Base-by-base conservation (phyloP, 2,113 vertebrate genomes). In the Pygoscelis antarcticus region DNA sequence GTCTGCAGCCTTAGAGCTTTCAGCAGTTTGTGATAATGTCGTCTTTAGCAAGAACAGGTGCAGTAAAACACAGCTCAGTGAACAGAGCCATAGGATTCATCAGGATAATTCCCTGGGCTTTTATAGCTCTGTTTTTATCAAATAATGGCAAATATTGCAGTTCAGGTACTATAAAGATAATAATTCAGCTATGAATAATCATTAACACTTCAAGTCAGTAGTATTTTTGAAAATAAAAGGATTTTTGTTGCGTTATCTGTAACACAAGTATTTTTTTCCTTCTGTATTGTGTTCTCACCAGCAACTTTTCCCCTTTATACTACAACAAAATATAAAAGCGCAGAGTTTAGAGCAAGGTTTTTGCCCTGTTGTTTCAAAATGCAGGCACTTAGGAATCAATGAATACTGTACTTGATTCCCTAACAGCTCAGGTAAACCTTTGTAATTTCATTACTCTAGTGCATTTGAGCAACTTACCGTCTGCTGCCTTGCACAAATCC, bases 11-110 rank as follows among this genome's bases (percentile, higher is more conserved):
- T 87, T 46, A 34, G 69, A 96, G 84, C 57, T 94, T 91, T 91
- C 75, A 93, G 84, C 61, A 94, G 87, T 87, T 88, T 69, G 74
- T 65, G 58, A 49, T 86, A 64, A 88, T 22, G 10, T 83, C 22
- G 5, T 81, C 38, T 83, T 71, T 65, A 87, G 65, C 77, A 83
- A 91, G 89, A 97, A 80, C 78, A 94, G 81, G 44, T 90, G 87
- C 62, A 77, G 87, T 76, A 72, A 76, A 93, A 65, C 71, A 83
- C 81, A 91, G 90, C 22, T 82, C 74, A 57, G 57, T 83, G 84
- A 94, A 42, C 84, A 79, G 58, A 85, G 49, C 54, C 17, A 5
- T 18, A 60, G 58, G 62, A 90, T 83, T 91, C 62, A 83, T 94
- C 61, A 64, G 29, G 78, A 55, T 95, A 80, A 85, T 95, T 91